Evolutionary conservation across 37 sponge, comb jelly and placozoan species (phyloP).

Genomic region (Dysidea cf. avara): DNA sequence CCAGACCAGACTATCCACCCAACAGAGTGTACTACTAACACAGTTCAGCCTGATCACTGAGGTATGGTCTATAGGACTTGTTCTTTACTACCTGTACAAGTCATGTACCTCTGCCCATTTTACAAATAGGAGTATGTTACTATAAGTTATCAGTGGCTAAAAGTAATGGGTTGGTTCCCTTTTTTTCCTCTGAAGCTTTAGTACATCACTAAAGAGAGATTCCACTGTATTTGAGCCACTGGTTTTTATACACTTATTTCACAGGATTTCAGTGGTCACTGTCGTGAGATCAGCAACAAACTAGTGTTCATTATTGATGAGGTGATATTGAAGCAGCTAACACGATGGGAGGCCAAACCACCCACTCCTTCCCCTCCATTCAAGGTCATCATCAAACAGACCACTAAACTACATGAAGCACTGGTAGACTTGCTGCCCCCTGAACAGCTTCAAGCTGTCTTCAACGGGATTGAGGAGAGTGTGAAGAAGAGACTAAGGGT

Average conservation of each 20-base stretch:
- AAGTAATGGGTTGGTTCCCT: background rate
- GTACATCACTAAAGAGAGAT: too few species aligned
- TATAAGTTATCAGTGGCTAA: background rate
- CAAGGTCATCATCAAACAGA: constrained; percentile 75
- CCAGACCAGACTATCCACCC: constrained; percentile 36
- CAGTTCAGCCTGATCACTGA: constrained; percentile 69
- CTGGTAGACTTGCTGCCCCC: constrained; percentile 76
- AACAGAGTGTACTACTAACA: constrained; percentile 71
- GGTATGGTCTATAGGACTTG: constrained; percentile 17
- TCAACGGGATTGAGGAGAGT: constrained; percentile 52
- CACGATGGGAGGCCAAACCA: constrained; percentile 85
- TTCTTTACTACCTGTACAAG: background rate
- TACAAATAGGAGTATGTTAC: background rate
- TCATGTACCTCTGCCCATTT: background rate
- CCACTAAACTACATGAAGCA: constrained; percentile 88
- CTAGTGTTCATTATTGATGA: constrained; percentile 90
- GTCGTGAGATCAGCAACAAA: constrained; percentile 75
- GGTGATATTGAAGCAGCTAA: constrained; percentile 64
- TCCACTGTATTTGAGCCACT: too few species aligned
- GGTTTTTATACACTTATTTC: background rate
- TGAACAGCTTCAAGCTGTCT: constrained; percentile 75
- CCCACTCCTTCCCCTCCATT: constrained; percentile 84
- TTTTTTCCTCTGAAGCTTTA: constrained; percentile 1
- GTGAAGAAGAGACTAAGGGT: constrained; percentile 38
- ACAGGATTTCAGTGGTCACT: constrained; percentile 80